A percentile compares a stretch with the other conserved stretches of the same genome.
Conservation (phyloP, 2,113 vertebrate species). For the Athene cunicularia region DNA sequence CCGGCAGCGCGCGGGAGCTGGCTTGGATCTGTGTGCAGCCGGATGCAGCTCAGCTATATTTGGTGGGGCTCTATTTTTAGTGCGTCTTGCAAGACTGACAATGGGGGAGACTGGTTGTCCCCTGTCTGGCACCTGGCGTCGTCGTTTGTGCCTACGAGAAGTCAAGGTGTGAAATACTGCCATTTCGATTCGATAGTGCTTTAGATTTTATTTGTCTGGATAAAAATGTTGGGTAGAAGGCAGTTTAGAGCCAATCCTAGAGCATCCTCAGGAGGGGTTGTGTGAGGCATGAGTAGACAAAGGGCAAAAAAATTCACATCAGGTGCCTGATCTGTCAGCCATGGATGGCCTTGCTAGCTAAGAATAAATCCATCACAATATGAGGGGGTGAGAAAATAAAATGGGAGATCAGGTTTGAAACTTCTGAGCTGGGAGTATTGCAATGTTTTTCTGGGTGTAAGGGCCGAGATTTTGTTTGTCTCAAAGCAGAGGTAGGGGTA, state of each 20-base stretch:
- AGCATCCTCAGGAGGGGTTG: neutral
- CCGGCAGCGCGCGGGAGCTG: accelerated
- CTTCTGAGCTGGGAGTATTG: neutral
- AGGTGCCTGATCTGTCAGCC: neutral
- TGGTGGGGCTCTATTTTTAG: neutral
- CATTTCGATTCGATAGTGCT: accelerated
- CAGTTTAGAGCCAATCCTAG: neutral
- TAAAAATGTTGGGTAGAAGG: neutral
- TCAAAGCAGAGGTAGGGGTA: neutral
- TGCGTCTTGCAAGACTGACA: neutral
- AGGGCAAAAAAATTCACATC: neutral
- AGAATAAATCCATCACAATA: neutral
- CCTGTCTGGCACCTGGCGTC: neutral
- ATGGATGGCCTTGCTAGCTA: neutral
- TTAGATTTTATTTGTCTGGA: neutral
- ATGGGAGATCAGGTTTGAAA: neutral
- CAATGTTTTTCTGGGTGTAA: neutral
- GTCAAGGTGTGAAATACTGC: neutral
- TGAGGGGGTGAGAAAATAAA: neutral
- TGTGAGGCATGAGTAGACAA: neutral
- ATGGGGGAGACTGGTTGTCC: neutral
- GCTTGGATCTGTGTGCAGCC: accelerated
- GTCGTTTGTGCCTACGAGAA: neutral
- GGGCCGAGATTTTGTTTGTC: neutral
- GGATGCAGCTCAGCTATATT: accelerated